phyloP scores from a whole-genome alignment of 2,113 vertebrate species.

The Menidia beryllina region DNA sequence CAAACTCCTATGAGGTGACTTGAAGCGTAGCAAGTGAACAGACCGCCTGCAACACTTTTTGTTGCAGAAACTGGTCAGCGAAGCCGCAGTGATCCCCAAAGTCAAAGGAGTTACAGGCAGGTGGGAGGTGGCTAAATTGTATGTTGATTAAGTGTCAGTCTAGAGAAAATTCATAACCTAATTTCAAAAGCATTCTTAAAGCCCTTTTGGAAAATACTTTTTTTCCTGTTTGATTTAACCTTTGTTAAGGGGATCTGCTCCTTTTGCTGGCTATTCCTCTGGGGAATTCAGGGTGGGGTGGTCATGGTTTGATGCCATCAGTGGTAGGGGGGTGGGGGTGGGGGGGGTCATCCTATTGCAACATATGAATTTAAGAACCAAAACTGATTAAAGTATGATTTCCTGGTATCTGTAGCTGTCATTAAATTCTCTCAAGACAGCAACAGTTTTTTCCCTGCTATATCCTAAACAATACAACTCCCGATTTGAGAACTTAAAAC shows the following conservation, averaged over 20 bases:
- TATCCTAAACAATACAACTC: neutral
- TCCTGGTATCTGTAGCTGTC: neutral
- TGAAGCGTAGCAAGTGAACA: slow-evolving; percentile 35
- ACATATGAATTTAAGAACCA: slow-evolving; percentile 35
- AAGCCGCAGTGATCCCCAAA: slow-evolving; percentile 60
- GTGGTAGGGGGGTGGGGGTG: slow-evolving; percentile 13
- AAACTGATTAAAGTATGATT: slow-evolving; percentile 37
- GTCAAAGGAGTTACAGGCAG: slow-evolving; percentile 35
- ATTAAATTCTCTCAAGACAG: neutral
- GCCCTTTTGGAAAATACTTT: slow-evolving; percentile 51
- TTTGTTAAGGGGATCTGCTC: slow-evolving; percentile 58
- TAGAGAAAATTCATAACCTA: slow-evolving; percentile 49
- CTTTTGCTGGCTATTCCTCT: slow-evolving; percentile 67
- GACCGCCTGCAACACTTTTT: slow-evolving; percentile 5
- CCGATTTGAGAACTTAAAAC: neutral
- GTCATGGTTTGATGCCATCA: slow-evolving; percentile 74
- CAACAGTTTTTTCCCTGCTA: neutral
- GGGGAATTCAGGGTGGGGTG: slow-evolving; percentile 72
- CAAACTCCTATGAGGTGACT: slow-evolving; percentile 41
- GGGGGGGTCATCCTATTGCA: slow-evolving; percentile 11
- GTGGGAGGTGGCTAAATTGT: slow-evolving; percentile 40
- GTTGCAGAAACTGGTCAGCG: slow-evolving; percentile 7
- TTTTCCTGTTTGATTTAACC: slow-evolving; percentile 15
- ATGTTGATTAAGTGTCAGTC: slow-evolving; percentile 30
- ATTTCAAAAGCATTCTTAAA: slow-evolving; percentile 61